These are phyloP conservation scores for Beaufortia kweichowensis DNA, from an alignment of 2,113 vertebrate genomes.

Conservation along the genomic window DNA sequence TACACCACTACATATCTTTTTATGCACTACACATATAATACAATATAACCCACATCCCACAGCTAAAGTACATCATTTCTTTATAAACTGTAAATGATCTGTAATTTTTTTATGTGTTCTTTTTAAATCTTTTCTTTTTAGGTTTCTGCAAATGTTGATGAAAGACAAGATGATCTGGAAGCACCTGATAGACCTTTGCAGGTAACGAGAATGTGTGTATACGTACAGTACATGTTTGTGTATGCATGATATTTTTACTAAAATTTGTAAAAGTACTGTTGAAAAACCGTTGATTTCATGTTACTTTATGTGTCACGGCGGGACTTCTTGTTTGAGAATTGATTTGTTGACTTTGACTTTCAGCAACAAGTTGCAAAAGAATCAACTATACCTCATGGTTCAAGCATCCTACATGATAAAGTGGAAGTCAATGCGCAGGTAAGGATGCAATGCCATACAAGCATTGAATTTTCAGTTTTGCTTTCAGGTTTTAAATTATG, in stretches of 20 bases:
- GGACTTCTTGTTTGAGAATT: not conserved
- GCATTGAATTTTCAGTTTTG: not conserved
- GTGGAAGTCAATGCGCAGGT: too few relatives aligned
- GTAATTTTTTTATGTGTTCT: not conserved
- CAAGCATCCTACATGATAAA: not conserved
- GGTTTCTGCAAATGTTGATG: slow-evolving; percentile 2
- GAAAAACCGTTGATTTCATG: not conserved
- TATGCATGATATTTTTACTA: not conserved
- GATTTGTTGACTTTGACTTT: not conserved
- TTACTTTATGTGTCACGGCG: not conserved
- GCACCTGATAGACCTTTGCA: not conserved
- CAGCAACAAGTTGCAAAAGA: not conserved
- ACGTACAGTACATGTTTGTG: not conserved
- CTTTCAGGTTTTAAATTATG: not conserved
- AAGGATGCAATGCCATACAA: not conserved
- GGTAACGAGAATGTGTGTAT: not conserved
- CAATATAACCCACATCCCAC: not conserved
- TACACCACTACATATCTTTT: not conserved
- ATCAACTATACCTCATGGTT: not conserved
- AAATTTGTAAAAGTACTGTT: too few relatives aligned
- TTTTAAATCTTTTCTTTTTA: not conserved
- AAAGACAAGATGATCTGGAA: not conserved
- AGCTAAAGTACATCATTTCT: not conserved
- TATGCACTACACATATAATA: too few relatives aligned
- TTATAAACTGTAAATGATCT: not conserved